Evolutionary conservation across 2,797 vertebrate species (phyloP).

Genomic region (Gymnothorax reevesii): DNA sequence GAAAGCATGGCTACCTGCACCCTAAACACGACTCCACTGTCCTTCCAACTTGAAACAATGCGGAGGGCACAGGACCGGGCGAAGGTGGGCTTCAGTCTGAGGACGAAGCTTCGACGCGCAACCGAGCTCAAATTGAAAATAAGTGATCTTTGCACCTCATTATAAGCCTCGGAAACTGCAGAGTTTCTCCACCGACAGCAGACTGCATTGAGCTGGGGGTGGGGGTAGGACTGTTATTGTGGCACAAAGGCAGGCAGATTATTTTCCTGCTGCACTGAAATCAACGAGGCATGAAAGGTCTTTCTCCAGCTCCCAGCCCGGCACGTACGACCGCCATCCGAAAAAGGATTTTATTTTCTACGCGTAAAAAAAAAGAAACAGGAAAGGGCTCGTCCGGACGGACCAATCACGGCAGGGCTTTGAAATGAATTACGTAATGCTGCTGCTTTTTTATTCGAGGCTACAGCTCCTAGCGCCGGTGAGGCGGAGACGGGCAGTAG

Average conservation of each 20-base stretch:
- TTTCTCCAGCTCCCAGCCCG: conserved; percentile 46
- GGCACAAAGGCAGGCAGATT: conserved; percentile 47
- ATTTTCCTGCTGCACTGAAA: conserved; percentile 48
- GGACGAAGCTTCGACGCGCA: neutral
- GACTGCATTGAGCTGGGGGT: neutral
- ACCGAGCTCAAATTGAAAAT: conserved; percentile 9
- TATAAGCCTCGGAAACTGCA: conserved; percentile 23
- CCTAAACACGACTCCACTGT: conserved; percentile 6
- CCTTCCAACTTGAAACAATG: neutral
- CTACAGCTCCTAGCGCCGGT: conserved; percentile 13
- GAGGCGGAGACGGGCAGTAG: conserved; percentile 10
- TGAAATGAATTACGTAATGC: conserved; percentile 49
- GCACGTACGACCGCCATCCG: conserved; percentile 32
- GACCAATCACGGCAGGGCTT: conserved; percentile 45
- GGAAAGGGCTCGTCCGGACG: conserved; percentile 30
- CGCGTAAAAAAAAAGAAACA: conserved; percentile 9
- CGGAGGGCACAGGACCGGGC: neutral
- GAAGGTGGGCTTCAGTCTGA: neutral
- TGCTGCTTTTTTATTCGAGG: conserved; percentile 32
- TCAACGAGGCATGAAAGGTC: conserved; percentile 55
- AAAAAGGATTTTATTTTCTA: conserved; percentile 46
- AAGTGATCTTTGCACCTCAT: conserved; percentile 39
- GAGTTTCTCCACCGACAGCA: neutral
- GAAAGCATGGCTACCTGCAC: conserved; percentile 21
- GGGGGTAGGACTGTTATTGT: conserved; percentile 54